These are phyloP conservation scores for Pelvicachromis taeniatus DNA, from an alignment of 2,113 vertebrate genomes.

Conservation along the genomic window DNA sequence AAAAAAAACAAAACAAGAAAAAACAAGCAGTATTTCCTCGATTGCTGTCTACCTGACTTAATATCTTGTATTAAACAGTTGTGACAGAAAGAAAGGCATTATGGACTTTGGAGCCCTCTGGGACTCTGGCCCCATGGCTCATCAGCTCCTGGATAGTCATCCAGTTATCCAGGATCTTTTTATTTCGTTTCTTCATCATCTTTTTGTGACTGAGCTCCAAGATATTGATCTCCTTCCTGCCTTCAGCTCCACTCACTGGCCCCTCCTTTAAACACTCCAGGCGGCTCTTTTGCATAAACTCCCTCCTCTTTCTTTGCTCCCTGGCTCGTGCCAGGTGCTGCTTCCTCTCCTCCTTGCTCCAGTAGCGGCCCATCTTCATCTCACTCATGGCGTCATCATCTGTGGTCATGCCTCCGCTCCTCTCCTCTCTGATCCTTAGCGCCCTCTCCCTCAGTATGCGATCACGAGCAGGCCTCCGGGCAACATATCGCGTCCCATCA, in stretches of 20 bases:
- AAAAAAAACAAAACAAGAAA: neutral
- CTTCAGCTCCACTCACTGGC: constrained; percentile 78
- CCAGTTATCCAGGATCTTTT: constrained; percentile 98
- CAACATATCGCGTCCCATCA: constrained; percentile 88
- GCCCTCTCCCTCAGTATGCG: constrained; percentile 91
- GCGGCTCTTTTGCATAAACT: constrained; percentile 94
- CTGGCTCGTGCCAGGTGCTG: constrained; percentile 89
- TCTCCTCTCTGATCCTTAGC: constrained; percentile 91
- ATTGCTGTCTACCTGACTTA: neutral
- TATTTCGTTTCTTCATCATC: constrained; percentile 97
- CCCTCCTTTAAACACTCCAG: constrained; percentile 88
- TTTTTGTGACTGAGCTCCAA: constrained; percentile 97
- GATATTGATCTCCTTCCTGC: constrained; percentile 87
- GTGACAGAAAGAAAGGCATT: constrained; percentile 97
- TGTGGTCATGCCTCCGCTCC: constrained; percentile 90
- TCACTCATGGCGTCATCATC: constrained; percentile 93
- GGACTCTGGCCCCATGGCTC: constrained; percentile 91
- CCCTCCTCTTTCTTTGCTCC: constrained; percentile 88
- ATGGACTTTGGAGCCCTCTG: constrained; percentile 86
- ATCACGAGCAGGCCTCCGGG: constrained; percentile 89
- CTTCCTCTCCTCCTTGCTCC: constrained; percentile 97
- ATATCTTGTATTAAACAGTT: constrained; percentile 73
- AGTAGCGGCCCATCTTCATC: constrained; percentile 97
- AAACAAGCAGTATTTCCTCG: constrained; percentile 4
- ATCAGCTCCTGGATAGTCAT: constrained; percentile 99